A percentile compares a stretch with the other conserved stretches of the same genome.
phyloP scores from a whole-genome alignment of 2,797 vertebrate species.

The Lerista edwardsae region DNA sequence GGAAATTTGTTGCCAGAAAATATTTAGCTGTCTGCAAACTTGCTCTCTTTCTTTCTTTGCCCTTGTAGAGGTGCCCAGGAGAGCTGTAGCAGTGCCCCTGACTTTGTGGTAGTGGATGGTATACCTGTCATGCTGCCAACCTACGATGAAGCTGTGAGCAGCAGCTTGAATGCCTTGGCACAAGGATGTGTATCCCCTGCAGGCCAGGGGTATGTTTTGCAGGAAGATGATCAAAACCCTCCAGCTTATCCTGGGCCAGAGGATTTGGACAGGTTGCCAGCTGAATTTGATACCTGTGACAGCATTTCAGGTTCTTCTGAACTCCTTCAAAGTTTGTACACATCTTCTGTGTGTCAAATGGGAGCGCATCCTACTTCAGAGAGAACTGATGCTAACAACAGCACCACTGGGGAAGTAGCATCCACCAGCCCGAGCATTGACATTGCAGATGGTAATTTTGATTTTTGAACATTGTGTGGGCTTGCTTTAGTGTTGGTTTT shows the following conservation, averaged over 20 bases:
- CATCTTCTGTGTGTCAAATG: slow-evolving; percentile 65
- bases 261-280: slow-evolving; percentile 67
- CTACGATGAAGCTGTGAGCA: slow-evolving; percentile 86
- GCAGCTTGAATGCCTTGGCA: slow-evolving; percentile 71
- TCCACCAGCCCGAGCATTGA: slow-evolving; percentile 82
- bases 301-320: slow-evolving; percentile 77
- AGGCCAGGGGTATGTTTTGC: slow-evolving; percentile 72
- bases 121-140: slow-evolving; percentile 86
- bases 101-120: slow-evolving; percentile 87
- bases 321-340: slow-evolving; percentile 77
- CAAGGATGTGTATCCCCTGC: slow-evolving; percentile 68
- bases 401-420: slow-evolving; percentile 68
- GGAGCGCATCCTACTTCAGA: slow-evolving; percentile 60
- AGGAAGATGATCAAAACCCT: slow-evolving; percentile 83
- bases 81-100: slow-evolving; percentile 75
- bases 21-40: neutral
- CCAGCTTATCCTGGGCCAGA: slow-evolving; percentile 84
- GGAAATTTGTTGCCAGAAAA: neutral
- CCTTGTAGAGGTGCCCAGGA: slow-evolving; percentile 76
- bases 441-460: slow-evolving; percentile 85
- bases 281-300: slow-evolving; percentile 76
- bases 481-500: neutral
- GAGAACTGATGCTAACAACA: slow-evolving; percentile 56
- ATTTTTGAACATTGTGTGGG: slow-evolving; percentile 1
- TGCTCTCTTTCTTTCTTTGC: slow-evolving; percentile 1